These are phyloP conservation scores for Notolepis coatsorum DNA, from an alignment of 2,797 vertebrate species.

Conservation along the genomic window DNA sequence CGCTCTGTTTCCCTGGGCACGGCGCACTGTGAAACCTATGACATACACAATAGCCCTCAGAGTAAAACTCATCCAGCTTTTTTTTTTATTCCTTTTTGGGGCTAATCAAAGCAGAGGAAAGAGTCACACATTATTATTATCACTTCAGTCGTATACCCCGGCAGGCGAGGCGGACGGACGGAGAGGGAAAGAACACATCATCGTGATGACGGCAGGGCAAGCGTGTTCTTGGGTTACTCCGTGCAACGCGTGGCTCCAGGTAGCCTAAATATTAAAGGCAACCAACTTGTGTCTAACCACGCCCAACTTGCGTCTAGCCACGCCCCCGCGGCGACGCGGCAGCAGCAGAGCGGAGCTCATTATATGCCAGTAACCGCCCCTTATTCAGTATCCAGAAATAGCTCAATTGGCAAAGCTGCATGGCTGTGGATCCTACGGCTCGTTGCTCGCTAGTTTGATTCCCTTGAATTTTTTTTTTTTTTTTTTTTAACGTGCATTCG, in stretches of 20 bases:
- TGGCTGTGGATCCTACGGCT: too few species aligned
- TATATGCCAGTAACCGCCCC: too few species aligned
- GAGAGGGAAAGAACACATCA: conserved; percentile 42
- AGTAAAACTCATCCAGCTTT: conserved; percentile 30
- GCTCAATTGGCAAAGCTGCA: too few species aligned
- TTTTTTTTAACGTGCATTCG: too few species aligned
- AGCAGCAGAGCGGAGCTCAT: too few species aligned
- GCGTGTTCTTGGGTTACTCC: conserved; percentile 20
- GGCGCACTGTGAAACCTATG: conserved; percentile 43
- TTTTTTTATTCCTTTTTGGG: conserved; percentile 24
- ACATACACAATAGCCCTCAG: conserved; percentile 38
- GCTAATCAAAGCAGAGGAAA: conserved; percentile 44
- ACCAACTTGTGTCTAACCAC: too few species aligned
- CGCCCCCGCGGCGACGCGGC: too few species aligned
- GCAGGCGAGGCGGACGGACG: conserved; percentile 42
- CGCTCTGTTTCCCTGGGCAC: conserved; percentile 44
- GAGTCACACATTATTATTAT: conserved; percentile 48
- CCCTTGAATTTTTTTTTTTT: too few species aligned
- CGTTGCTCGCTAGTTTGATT: too few species aligned
- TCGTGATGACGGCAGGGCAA: conserved; percentile 47
- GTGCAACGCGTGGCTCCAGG: conserved; percentile 31
- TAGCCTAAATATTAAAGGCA: too few species aligned
- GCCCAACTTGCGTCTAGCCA: too few species aligned
- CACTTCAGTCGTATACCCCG: conserved; percentile 37
- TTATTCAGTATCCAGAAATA: too few species aligned